Percentiles rank a stretch among this genome's conserved stretches.
phyloP scores from a whole-genome alignment of 2,888 invertebrate genomes.

The Julus scanicus region DNA sequence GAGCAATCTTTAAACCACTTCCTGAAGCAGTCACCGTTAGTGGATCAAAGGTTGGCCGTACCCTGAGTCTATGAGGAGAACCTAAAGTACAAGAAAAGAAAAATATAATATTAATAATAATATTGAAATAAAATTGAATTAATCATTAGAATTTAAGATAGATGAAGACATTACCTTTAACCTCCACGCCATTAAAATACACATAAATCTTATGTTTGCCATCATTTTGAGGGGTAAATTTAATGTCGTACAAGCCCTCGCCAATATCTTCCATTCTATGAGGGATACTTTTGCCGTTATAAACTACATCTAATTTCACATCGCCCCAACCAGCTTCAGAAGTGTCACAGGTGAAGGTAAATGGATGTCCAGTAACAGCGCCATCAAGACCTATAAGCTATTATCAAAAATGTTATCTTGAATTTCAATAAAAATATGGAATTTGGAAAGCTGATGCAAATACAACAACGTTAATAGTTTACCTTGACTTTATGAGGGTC shows the following conservation, averaged over 20 bases:
- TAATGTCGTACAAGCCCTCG: constrained; percentile 69
- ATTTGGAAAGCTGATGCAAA: neutral
- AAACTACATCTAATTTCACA: constrained; percentile 88
- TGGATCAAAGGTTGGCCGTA: constrained; percentile 67
- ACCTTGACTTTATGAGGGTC: constrained; percentile 90
- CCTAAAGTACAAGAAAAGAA: constrained; percentile 61
- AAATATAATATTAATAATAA: constrained; percentile 12
- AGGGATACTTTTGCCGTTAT: constrained; percentile 85
- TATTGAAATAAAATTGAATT: constrained; percentile 22
- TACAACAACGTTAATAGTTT: constrained; percentile 56
- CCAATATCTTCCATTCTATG: constrained; percentile 84
- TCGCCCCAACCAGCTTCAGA: constrained; percentile 87
- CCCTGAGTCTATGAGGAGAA: constrained; percentile 65
- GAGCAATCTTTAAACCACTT: constrained; percentile 72
- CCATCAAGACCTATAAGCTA: constrained; percentile 60
- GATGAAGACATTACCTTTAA: constrained; percentile 71
- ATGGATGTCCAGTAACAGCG: constrained; percentile 85
- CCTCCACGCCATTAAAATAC: constrained; percentile 92
- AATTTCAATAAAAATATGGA: neutral
- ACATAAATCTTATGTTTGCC: constrained; percentile 82
- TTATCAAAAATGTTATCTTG: neutral
- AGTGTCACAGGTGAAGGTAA: constrained; percentile 83
- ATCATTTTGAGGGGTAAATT: constrained; percentile 71
- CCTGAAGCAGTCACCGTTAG: constrained; percentile 71
- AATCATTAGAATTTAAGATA: neutral